Percentiles rank a stretch among this genome's conserved stretches.
Conservation (phyloP, 2,113 vertebrate genomes). For the Nematolebias whitei region DNA sequence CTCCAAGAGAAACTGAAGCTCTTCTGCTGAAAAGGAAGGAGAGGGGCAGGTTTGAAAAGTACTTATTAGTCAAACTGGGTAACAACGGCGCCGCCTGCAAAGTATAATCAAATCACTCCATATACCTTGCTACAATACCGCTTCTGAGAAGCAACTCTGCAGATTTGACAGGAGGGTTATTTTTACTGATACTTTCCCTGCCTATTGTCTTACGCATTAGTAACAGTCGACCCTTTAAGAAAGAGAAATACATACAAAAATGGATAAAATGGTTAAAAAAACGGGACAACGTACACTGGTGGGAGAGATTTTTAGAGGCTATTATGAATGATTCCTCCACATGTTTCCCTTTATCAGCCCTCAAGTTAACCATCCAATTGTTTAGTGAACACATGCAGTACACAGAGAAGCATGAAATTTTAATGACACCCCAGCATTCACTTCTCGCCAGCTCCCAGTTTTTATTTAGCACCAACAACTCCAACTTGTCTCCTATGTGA, state of each 20-base stretch:
- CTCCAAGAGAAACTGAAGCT: conserved; percentile 64
- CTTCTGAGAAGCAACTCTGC: conserved; percentile 45
- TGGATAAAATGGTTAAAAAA: conserved; percentile 8
- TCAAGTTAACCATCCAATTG: conserved; percentile 71
- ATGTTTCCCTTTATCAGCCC: conserved; percentile 57
- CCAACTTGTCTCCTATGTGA: conserved; percentile 61
- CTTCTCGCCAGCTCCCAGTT: conserved; percentile 50
- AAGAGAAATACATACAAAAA: conserved; percentile 81
- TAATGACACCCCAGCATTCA: conserved; percentile 60
- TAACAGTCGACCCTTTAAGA: conserved; percentile 84
- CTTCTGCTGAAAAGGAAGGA: conserved; percentile 68
- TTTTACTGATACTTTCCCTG: conserved; percentile 81
- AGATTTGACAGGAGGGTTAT: conserved; percentile 70
- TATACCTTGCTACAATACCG: conserved; percentile 63
- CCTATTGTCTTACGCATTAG: conserved; percentile 87
- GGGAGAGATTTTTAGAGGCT: conserved; percentile 83
- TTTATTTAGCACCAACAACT: conserved; percentile 55
- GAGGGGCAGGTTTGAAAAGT: conserved; percentile 78
- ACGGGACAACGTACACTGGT: conserved; percentile 60
- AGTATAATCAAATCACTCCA: conserved; percentile 87
- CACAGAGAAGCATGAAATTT: conserved; percentile 64
- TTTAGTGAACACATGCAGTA: conserved; percentile 61
- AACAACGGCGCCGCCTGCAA: conserved; percentile 82
- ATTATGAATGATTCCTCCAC: conserved; percentile 71
- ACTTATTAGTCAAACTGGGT: conserved; percentile 87